Conservation (phyloP, 2,113 vertebrate genomes). For the Hepsetus odoe region DNA sequence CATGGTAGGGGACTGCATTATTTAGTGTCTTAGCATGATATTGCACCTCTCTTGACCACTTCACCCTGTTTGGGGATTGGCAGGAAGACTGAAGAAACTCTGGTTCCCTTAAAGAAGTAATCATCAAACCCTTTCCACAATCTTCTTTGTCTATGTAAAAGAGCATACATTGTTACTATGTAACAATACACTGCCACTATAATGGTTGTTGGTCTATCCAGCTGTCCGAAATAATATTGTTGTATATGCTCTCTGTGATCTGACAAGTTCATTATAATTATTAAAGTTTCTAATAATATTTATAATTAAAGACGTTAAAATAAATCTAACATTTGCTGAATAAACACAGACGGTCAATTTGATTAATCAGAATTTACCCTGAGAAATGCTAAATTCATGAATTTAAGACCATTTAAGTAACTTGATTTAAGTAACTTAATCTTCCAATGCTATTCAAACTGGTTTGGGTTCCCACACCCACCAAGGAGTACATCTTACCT, state of each 20-base stretch:
- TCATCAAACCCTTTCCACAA: constrained; percentile 14
- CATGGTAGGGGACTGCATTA: constrained; percentile 9
- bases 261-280: too few relatives aligned
- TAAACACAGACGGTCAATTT: too few relatives aligned
- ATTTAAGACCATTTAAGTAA: too few relatives aligned
- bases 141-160: constrained; percentile 32
- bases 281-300: too few relatives aligned
- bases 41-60: constrained; percentile 54
- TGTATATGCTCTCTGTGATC: background rate
- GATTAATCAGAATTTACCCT: background rate
- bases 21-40: constrained; percentile 12
- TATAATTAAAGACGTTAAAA: too few relatives aligned
- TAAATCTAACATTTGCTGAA: too few relatives aligned
- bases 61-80: constrained; percentile 7
- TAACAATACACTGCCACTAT: background rate
- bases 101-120: constrained; percentile 22
- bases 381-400: too few relatives aligned
- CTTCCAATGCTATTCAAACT: too few relatives aligned
- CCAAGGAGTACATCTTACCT: background rate
- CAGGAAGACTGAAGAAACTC: background rate
- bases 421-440: too few relatives aligned
- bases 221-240: too few relatives aligned
- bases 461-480: background rate
- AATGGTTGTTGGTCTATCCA: background rate
- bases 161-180: background rate